Base-by-base conservation (phyloP, 2,888 invertebrate genomes). In the Dromius quadrimaculatus region DNA sequence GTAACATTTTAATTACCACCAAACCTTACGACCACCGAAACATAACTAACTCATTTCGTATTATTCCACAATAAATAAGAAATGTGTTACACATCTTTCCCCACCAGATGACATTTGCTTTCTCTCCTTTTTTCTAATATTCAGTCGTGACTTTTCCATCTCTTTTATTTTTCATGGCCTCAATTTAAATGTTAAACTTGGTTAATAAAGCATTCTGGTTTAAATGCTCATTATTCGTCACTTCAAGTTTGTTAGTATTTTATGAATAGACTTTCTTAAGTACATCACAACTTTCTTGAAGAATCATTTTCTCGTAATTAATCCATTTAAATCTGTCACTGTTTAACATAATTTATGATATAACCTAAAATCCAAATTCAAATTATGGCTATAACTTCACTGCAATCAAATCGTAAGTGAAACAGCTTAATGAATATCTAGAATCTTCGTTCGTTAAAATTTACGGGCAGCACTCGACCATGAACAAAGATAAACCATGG, bases 31-130 rank as follows among this genome's bases (percentile, higher is more conserved):
- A 71, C 62, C 71, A 71, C 75, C 71, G 71, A 77, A 76, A 76
- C 76, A 77, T 76, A 75, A 78, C 78, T 78, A 77, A 71, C 20
- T 22, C 20, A 47, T 71, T 72, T 73, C 72, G 73, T 65, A 74
- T 78, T 76, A 75, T 76, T 74, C 76, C 75, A 77, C 76, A 77
- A 76, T 78, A 77, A 79, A 75, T 77, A 34, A 75, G 72, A 77
- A 79, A 79, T 79, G 76, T 79, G 78, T 76, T 78, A 76, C 79
- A 76, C 71, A 69, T 45, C 45, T 65, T 43, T 28, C 71, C 71
- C 71, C 64, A 57, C 61, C 66, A 43, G 11, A 47, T 50, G 54
- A 43, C 15, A 54, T 41, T 68, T 63, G 63, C 71, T 64, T 64
- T 71, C 71, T 71, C 71, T 71, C 43, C 22, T 64, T 62, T 70